Evolutionary conservation across 2,113 vertebrate species (phyloP).

Genomic region (Pseudopodoces humilis): DNA sequence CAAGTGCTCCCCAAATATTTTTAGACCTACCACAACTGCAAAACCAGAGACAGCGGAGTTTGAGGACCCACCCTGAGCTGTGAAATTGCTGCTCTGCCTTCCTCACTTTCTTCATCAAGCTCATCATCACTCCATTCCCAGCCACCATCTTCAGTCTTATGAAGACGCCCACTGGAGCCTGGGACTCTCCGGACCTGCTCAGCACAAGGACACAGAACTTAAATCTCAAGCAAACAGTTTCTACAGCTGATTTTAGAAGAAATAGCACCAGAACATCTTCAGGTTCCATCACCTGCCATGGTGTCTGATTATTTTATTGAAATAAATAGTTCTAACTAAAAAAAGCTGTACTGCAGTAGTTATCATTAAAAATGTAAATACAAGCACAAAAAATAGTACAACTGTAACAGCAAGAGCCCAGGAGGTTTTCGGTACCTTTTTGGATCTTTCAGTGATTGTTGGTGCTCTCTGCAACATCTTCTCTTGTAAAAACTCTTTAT

Average conservation of each 20-base stretch:
- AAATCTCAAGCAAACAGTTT: not conserved
- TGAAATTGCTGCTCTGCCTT: constrained; percentile 89
- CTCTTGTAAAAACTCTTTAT: constrained; percentile 93
- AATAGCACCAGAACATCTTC: not conserved
- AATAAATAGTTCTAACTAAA: not conserved
- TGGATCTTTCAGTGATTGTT: constrained; percentile 93
- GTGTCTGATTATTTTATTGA: not conserved
- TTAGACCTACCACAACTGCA: not conserved
- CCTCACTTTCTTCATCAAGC: constrained; percentile 93
- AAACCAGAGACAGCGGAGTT: not conserved
- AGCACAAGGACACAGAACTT: not conserved
- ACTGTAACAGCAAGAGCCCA: not conserved
- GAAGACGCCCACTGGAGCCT: constrained; percentile 93
- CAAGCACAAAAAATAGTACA: not conserved
- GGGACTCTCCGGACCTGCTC: constrained; percentile 91
- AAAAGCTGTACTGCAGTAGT: not conserved
- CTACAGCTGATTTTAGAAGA: not conserved
- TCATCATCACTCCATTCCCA: constrained; percentile 99
- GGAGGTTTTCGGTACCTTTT: constrained; percentile 79
- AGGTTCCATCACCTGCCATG: not conserved
- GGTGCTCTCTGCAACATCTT: constrained; percentile 90
- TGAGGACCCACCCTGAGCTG: constrained; percentile 78
- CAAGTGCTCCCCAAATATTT: not conserved
- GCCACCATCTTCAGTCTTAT: constrained; percentile 95
- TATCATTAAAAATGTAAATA: not conserved